Evolutionary conservation across 2,888 invertebrate species (phyloP).

Genomic region (Syrphus vitripennis): DNA sequence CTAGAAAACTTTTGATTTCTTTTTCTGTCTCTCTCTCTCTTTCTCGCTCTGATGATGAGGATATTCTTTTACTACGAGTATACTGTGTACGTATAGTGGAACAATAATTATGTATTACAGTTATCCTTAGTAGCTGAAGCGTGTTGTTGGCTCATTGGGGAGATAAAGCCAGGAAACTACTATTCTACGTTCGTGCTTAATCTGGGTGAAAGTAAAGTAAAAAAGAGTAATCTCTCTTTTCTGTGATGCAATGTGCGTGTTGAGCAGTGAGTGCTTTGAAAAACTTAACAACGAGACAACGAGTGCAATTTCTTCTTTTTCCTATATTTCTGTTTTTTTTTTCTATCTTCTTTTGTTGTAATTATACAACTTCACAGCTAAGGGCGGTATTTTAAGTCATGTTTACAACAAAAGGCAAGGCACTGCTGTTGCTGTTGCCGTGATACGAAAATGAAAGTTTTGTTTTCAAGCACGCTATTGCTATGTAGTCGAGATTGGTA

Average conservation of each 20-base stretch:
- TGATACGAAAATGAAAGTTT: conserved; percentile 55
- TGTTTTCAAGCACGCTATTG: conserved; percentile 48
- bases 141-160: not conserved
- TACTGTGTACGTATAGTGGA: not conserved
- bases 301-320: conserved; percentile 20
- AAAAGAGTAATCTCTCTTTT: conserved; percentile 25
- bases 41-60: not conserved
- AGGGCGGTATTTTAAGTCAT: conserved; percentile 30
- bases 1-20: conserved; percentile 59
- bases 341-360: not conserved
- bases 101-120: conserved; percentile 7
- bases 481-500: not conserved
- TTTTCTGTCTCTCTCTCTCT: conserved; percentile 23
- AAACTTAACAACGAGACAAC: conserved; percentile 55
- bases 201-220: conserved; percentile 38
- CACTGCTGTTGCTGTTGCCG: not conserved
- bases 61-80: not conserved
- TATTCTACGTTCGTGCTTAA: conserved; percentile 30
- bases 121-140: conserved; percentile 1
- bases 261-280: conserved; percentile 24
- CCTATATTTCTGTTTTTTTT: not conserved
- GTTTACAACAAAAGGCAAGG: conserved; percentile 30
- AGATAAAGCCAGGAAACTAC: conserved; percentile 33
- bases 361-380: conserved; percentile 46
- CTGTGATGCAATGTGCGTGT: conserved; percentile 32